Evolutionary conservation across 2,113 vertebrate genomes (phyloP).

Genomic region (Pholis gunnellus): DNA sequence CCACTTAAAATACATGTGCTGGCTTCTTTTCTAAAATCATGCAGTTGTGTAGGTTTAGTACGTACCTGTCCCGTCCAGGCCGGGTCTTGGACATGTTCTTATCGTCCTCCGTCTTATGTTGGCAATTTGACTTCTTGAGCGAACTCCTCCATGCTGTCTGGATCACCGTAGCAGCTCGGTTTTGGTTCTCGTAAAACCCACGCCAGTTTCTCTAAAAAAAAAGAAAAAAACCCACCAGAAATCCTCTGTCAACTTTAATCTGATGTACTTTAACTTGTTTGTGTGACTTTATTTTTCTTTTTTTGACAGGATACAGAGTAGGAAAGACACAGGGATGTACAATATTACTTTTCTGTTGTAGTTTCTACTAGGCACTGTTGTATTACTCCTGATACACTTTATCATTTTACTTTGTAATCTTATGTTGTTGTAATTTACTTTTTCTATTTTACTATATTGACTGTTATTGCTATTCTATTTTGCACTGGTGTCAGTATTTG

Average conservation of each 20-base stretch:
- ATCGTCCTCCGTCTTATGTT: constrained; percentile 48
- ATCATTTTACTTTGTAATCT: no score
- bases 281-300: neutral
- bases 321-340: neutral
- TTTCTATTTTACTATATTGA: no score
- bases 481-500: no score
- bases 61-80: constrained; percentile 54
- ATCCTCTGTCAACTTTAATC: constrained; percentile 8
- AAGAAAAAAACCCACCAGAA: neutral
- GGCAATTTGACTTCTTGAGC: constrained; percentile 59
- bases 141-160: constrained; percentile 88
- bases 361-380: neutral
- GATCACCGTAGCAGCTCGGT: constrained; percentile 85
- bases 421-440: no score
- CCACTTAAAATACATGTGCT: neutral
- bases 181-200: constrained; percentile 77
- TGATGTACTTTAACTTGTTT: neutral
- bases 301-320: neutral
- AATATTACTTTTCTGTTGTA: neutral
- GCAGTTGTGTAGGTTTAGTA: neutral
- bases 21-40: neutral
- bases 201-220: constrained; percentile 88
- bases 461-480: no score
- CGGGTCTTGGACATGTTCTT: constrained; percentile 53
- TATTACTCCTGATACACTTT: no score